phyloP scores from a whole-genome alignment of 2,797 vertebrate genomes.

The Chelonia mydas region DNA sequence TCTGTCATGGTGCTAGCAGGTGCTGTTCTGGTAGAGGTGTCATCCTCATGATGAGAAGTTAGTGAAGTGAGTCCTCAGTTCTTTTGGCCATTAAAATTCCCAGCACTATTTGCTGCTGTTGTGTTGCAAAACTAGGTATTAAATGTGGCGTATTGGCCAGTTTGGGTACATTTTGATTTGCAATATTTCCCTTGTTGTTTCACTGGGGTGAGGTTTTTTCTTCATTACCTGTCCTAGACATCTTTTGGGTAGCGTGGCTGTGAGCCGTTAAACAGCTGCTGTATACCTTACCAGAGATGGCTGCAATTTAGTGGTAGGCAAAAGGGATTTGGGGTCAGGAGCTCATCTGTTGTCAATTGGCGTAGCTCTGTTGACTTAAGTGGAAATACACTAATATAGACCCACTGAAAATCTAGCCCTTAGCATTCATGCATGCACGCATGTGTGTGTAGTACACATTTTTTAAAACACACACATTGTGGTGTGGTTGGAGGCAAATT shows the following conservation, averaged over 20 bases:
- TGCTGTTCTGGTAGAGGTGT: background rate
- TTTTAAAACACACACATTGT: background rate
- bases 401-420: background rate
- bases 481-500: background rate
- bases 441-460: background rate
- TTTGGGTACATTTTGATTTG: background rate
- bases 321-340: background rate
- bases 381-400: background rate
- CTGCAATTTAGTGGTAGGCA: background rate
- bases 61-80: background rate
- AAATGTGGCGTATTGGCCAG: background rate
- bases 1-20: background rate
- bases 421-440: background rate
- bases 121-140: background rate
- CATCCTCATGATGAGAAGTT: background rate
- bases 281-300: background rate
- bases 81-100: background rate
- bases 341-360: background rate
- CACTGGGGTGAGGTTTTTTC: background rate
- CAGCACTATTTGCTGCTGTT: background rate
- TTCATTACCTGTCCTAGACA: background rate
- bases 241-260: background rate
- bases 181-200: background rate
- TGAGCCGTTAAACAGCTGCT: background rate
- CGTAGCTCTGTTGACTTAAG: background rate